These are phyloP conservation scores for Fundulus diaphanus DNA, from an alignment of 2,797 vertebrate genomes.

Conservation along the genomic window DNA sequence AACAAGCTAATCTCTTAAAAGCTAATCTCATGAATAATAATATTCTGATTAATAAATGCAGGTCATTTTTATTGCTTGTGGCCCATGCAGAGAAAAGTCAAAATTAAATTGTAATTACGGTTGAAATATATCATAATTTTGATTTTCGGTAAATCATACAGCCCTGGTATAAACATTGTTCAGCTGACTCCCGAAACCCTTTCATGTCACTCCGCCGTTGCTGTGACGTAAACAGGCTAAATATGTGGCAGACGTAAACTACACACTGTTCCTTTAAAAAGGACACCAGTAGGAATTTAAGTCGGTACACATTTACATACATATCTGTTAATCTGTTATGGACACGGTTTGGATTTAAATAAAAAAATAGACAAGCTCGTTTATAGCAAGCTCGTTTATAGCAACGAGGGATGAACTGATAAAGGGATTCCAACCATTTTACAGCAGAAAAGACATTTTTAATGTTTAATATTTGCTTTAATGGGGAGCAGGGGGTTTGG, in stretches of 20 bases:
- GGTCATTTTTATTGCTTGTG: too few species aligned
- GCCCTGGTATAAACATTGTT: neutral
- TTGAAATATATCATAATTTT: too few species aligned
- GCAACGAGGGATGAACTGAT: neutral
- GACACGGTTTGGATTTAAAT: neutral
- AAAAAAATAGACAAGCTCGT: too few species aligned
- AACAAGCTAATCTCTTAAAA: too few species aligned
- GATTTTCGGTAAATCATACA: too few species aligned
- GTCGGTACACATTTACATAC: neutral
- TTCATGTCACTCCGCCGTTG: neutral
- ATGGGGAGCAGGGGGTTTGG: neutral
- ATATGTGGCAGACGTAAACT: neutral
- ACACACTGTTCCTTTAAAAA: neutral
- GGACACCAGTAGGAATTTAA: neutral
- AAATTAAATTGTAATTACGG: too few species aligned
- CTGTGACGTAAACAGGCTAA: slow-evolving; percentile 5
- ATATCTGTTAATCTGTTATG: neutral
- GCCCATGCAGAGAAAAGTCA: too few species aligned
- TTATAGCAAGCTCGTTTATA: neutral
- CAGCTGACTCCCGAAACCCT: neutral
- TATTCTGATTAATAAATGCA: too few species aligned
- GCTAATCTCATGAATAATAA: too few species aligned
- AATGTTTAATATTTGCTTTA: neutral
- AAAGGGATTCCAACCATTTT: too few species aligned
- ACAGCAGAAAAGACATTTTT: neutral